Evolutionary conservation across 2,113 vertebrate species (phyloP), one percentile per base, ranked within the genome.

Genomic region (Ageneiosus marmoratus): DNA sequence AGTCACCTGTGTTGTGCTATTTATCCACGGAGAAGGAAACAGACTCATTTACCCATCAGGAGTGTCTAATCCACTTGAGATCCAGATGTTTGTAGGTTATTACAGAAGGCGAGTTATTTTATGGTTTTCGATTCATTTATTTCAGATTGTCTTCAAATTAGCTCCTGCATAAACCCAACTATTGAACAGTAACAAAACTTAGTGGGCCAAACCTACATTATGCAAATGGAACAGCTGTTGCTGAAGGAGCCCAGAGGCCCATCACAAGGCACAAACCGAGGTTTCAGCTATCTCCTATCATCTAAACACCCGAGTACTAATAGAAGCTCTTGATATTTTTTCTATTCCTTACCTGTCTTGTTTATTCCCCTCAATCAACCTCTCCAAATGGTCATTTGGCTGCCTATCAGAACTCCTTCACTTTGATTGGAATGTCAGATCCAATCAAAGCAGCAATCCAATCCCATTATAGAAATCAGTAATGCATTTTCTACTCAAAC

Each of bases 171-270:
- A 78, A 83, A 83, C 75, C 22, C 50, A 22, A 48, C 74, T 41
- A 77, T 77, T 7, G 74, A 78, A 58, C 34, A 69, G 65, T 44
- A 83, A 67, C 81, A 69, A 65, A 83, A 78, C 74, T 83, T 70
- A 78, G 82, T 78, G 82, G 82, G 51, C 63, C 75, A 72, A 79
- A 60, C 76, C 82, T 78, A n/a, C 65, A 79, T 83, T 83, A 83
- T 83, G 82, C 75, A 83, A 79, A 83, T 83, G 7, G 13, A 46
- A 50, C 82, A 83, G 75, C 75, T 83, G 82, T 56, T 78, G 65
- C 75, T 56, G 62, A 5, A 37, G 20, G 60, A 77, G 60, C 73
- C 32, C 12, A 3, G n/a, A 69, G 37, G 50, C 48, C 18, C 50
- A 53, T 75, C 50, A 2, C 15, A 4, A 32, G 48, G 18, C 16